Conservation (phyloP, 2,888 invertebrate genomes). For the Tenodera sinensis region DNA sequence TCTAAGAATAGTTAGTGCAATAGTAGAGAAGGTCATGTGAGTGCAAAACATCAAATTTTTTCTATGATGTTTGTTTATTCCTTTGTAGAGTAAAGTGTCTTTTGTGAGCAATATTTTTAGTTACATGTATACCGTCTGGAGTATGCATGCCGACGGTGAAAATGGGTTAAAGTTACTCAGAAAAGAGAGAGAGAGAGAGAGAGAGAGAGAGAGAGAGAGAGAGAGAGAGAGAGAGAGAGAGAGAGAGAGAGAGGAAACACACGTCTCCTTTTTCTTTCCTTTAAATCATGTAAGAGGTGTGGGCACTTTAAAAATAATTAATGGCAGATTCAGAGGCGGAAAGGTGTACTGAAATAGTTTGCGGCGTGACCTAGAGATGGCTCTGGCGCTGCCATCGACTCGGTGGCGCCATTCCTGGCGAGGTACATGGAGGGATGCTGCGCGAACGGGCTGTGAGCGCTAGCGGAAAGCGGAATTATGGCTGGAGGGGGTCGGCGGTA, state of each 20-base stretch:
- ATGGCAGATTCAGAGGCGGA: background rate
- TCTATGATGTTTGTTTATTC: background rate
- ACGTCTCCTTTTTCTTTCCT: background rate
- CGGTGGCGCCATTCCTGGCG: background rate
- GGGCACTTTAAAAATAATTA: background rate
- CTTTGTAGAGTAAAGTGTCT: background rate
- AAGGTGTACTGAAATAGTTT: background rate
- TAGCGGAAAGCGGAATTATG: background rate
- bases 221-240: background rate
- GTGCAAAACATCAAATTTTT: no score
- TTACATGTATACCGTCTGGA: background rate
- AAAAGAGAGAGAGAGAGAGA: background rate
- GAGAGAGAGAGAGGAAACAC: background rate
- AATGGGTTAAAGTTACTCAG: background rate
- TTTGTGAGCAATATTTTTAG: background rate
- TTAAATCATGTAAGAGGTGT: background rate
- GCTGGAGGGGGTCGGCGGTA: background rate
- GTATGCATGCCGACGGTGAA: background rate
- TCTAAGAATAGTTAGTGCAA: no score
- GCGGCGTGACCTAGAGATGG: background rate
- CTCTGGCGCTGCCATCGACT: background rate
- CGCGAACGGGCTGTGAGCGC: background rate
- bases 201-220: background rate
- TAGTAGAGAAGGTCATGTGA: no score
- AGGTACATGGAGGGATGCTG: background rate